phyloP scores from a whole-genome alignment of 2,113 vertebrate species.

The Archilochus colubris region DNA sequence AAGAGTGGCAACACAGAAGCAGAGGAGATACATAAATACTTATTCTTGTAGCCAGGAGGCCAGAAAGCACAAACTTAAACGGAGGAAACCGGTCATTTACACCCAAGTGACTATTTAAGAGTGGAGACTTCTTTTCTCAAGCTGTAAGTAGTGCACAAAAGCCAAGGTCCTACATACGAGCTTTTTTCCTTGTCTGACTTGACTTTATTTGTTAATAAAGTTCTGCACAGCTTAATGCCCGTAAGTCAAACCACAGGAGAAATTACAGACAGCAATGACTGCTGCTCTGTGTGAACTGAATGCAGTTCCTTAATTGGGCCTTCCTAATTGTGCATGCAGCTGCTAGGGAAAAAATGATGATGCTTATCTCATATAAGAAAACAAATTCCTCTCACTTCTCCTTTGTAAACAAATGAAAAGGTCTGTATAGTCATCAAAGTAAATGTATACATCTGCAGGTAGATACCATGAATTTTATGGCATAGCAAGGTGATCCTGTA shows the following conservation, averaged over 20 bases:
- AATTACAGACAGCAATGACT: constrained; percentile 24
- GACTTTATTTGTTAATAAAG: constrained; percentile 29
- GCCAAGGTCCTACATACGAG: neutral
- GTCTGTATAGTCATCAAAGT: neutral
- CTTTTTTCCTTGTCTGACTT: neutral
- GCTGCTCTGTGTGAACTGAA: neutral
- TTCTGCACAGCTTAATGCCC: neutral
- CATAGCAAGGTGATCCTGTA: neutral
- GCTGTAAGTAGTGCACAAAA: neutral
- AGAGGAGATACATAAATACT: neutral
- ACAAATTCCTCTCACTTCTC: neutral
- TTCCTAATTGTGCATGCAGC: constrained; percentile 32
- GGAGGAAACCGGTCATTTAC: neutral
- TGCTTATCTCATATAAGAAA: constrained; percentile 13
- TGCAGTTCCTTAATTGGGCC: constrained; percentile 27
- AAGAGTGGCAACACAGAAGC: neutral
- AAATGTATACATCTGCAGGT: neutral
- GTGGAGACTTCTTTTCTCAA: neutral
- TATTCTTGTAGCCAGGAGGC: neutral
- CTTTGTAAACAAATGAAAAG: neutral
- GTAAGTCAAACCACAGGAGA: constrained; percentile 23
- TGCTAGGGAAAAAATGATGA: neutral
- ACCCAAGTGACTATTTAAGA: neutral
- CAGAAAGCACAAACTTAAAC: neutral
- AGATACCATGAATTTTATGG: neutral